phyloP scores from a whole-genome alignment of 2,113 vertebrate species.

The Phalacrocorax pelagicus region DNA sequence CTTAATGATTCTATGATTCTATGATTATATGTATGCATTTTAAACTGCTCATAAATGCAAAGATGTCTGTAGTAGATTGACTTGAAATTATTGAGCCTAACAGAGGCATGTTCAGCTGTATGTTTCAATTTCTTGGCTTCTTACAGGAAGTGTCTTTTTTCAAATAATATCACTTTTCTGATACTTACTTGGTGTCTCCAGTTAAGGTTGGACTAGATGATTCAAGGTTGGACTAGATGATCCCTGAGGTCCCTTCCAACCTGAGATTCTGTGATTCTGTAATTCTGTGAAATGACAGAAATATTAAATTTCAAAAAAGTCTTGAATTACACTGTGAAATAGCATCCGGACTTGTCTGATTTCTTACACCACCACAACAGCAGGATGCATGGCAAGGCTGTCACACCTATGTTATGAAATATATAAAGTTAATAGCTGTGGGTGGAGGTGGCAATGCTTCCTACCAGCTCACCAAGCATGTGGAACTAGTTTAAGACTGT shows the following conservation, averaged over 20 bases:
- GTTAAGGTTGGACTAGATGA: neutral
- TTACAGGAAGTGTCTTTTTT: neutral
- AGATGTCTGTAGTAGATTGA: neutral
- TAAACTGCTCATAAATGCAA: neutral
- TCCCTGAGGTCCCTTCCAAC: too few relatives aligned
- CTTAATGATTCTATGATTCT: too few relatives aligned
- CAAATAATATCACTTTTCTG: neutral
- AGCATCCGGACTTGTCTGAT: neutral
- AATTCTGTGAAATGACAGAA: neutral
- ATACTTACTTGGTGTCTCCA: neutral
- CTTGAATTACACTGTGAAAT: neutral
- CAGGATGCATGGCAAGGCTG: neutral
- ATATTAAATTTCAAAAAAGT: neutral
- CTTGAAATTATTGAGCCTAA: neutral
- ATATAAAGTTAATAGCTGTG: neutral
- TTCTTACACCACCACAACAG: rapidly evolving
- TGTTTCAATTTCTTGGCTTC: neutral
- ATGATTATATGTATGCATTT: neutral
- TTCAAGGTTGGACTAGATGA: too few relatives aligned
- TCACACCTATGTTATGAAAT: neutral
- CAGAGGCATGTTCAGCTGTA: neutral
- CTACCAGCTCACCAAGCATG: neutral
- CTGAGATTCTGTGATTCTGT: too few relatives aligned
- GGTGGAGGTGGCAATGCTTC: neutral
- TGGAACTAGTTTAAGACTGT: neutral